phyloP scores from a whole-genome alignment of 2,113 vertebrate genomes.

The Pterocles gutturalis region DNA sequence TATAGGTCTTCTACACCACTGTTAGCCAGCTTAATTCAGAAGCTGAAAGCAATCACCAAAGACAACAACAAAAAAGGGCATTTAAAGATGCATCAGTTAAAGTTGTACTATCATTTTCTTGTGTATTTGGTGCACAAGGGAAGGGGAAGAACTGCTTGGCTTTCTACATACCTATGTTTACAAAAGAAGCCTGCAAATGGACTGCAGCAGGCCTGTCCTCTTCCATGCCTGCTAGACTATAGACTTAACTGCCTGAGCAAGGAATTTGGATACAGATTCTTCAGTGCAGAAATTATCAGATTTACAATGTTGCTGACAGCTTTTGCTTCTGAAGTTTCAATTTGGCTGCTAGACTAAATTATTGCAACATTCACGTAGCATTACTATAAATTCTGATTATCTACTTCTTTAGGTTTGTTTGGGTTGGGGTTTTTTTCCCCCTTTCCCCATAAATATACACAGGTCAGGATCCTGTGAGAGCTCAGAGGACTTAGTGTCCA shows the following conservation, averaged over 20 bases:
- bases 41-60: not conserved
- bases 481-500: constrained; percentile 32
- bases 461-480: constrained; percentile 19
- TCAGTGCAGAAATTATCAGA: not conserved
- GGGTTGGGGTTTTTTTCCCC: rapidly evolving
- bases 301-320: not conserved
- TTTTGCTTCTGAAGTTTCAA: constrained; percentile 32
- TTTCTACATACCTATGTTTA: not conserved
- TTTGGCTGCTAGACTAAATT: not conserved
- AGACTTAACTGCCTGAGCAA: not conserved
- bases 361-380: not conserved
- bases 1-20: not conserved
- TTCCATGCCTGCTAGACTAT: not conserved
- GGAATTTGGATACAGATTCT: not conserved
- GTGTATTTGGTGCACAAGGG: not conserved
- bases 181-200: not conserved
- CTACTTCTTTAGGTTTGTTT: not conserved
- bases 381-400: not conserved
- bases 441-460: constrained; percentile 1
- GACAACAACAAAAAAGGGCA: not conserved
- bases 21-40: not conserved
- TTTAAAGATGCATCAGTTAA: not conserved
- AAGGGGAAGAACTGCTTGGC: not conserved
- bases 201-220: not conserved
- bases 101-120: not conserved